Evolutionary conservation across 1,140 invertebrate genomes (phyloP), one percentile per base, ranked within the genome.

Genomic region (Hydropsyche tenuis): DNA sequence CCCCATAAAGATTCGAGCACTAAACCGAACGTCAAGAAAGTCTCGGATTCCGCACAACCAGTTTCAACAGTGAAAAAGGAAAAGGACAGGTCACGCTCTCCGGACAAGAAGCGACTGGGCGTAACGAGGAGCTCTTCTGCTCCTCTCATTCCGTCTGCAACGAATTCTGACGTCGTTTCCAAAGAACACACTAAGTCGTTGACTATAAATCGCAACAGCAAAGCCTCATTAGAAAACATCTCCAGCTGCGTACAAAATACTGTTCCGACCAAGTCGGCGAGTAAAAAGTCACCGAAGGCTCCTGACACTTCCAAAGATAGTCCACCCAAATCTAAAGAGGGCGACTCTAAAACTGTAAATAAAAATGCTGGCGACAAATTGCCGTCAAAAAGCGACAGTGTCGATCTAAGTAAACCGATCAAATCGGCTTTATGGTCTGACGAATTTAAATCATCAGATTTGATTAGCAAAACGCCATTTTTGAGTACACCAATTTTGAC

Each of bases 61-160:
- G 69, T 56, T 42, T 16, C 43, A 43, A 12, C 14, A 27, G 23
- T 46, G 25, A 70, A 62, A 70, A 30, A 30, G 27, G 62, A 25
- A 14, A 73, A 76, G 69, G 75, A 77, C 16, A 73, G 76, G 43
- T 74, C 76, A n/a, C 46, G 76, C 23, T 77, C 73, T 12, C 76
- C 71, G 20, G 73, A 75, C 51, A 77, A 77, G 63, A 77, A 69
- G 37, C 56, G 71, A 27, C 11, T 48, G 18, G 64, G 73, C 11
- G 45, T 64, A 14, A 62, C 73, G 11, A 69, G 76, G 37, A 77
- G 76, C 42, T 77, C 76, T 30, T 77, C 76, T 1, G 76, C 76
- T 48, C 76, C 76, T 18, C 53, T 77, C 23, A 75, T 77, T 43
- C 71, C 71, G 22, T 63, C 71, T 37, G 23, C 62, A 22, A 68